Conservation (phyloP, 2,797 vertebrate species). For the Cirrhinus molitorella region DNA sequence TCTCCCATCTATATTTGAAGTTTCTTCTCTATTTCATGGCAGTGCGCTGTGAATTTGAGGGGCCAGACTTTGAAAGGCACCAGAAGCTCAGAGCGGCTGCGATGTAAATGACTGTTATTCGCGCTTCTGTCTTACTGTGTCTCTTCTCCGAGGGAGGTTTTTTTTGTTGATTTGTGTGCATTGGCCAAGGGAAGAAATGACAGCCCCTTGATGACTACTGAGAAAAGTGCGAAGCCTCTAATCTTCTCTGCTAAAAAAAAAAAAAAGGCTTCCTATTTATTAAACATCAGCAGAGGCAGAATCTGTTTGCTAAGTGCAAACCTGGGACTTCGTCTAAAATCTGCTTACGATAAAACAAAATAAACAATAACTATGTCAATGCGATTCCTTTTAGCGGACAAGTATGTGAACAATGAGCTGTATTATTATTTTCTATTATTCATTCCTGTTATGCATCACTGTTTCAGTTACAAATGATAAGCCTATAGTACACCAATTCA, state of each 20-base stretch:
- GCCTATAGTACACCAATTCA: neutral
- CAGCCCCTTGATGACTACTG: neutral
- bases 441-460: neutral
- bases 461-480: neutral
- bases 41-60: constrained; percentile 54
- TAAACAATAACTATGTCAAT: neutral
- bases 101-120: constrained; percentile 75
- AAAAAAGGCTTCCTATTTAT: constrained; percentile 48
- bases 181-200: neutral
- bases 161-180: constrained; percentile 10
- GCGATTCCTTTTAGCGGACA: neutral
- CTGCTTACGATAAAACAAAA: neutral
- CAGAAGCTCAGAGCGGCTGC: constrained; percentile 68
- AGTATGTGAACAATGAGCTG: neutral
- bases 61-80: constrained; percentile 37
- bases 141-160: constrained; percentile 28
- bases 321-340: constrained; percentile 19
- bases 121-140: constrained; percentile 35
- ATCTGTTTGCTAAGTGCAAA: constrained; percentile 52
- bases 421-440: neutral
- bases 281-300: constrained; percentile 58
- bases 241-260: constrained; percentile 63
- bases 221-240: constrained; percentile 37
- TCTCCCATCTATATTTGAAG: constrained; percentile 57
- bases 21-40: constrained; percentile 62